Evolutionary conservation across 2,797 vertebrate genomes (phyloP).

Genomic region (Micropoecilia bifurca): DNA sequence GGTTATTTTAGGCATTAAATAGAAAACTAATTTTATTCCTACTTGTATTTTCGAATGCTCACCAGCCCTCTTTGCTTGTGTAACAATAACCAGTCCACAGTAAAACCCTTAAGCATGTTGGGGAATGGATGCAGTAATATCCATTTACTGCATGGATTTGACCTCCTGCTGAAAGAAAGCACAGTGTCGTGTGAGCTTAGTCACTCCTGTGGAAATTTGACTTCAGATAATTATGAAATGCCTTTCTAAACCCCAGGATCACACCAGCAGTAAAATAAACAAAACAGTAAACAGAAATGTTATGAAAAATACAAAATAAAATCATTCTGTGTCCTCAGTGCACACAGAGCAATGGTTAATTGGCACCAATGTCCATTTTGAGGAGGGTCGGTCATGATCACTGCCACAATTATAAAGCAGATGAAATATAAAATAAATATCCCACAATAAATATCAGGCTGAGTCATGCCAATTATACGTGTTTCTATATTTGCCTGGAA

Average conservation of each 20-base stretch:
- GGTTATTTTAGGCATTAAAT: constrained; percentile 31
- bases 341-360: constrained; percentile 11
- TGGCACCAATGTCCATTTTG: constrained; percentile 25
- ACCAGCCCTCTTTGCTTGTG: constrained; percentile 23
- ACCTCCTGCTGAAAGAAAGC: constrained; percentile 55
- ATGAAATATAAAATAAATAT: background rate
- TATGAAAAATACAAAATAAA: constrained; percentile 10
- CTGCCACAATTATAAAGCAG: constrained; percentile 23
- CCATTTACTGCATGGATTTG: constrained; percentile 65
- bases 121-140: constrained; percentile 38
- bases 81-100: constrained; percentile 28
- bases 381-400: constrained; percentile 41
- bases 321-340: constrained; percentile 5
- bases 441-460: constrained; percentile 21
- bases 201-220: constrained; percentile 64
- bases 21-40: constrained; percentile 8
- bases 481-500: constrained; percentile 31
- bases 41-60: constrained; percentile 9
- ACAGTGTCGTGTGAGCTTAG: constrained; percentile 26
- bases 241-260: constrained; percentile 37
- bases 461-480: constrained; percentile 34
- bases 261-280: constrained; percentile 24
- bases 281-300: constrained; percentile 1
- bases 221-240: constrained; percentile 50
- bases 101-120: constrained; percentile 13